Conservation (phyloP, 1,140 invertebrate species). For the Aphaenogaster ashmeadi region DNA sequence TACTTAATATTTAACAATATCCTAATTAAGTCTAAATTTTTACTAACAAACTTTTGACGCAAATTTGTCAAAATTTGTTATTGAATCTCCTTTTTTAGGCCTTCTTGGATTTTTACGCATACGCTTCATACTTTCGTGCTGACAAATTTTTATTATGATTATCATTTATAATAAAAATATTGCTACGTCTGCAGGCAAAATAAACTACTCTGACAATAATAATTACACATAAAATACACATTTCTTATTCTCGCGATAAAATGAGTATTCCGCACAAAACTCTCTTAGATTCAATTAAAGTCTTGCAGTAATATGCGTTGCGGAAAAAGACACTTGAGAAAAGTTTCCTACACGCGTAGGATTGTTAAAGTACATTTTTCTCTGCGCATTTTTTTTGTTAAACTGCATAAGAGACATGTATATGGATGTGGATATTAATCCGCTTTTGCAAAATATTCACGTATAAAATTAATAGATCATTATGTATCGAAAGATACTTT, state of each 20-base stretch:
- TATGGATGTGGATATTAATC: conserved; percentile 2
- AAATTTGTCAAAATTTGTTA: not conserved
- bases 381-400: conserved; percentile 17
- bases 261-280: not conserved
- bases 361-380: conserved; percentile 17
- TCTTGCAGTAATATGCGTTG: conserved; percentile 41
- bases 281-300: conserved; percentile 42
- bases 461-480: conserved; percentile 11
- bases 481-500: not conserved
- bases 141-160: conserved; percentile 20
- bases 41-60: not conserved
- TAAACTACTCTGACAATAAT: not conserved
- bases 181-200: not conserved
- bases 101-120: not conserved
- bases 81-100: not conserved
- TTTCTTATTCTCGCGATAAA: conserved; percentile 34
- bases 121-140: not conserved
- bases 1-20: not conserved
- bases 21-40: not conserved
- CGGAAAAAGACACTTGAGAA: conserved; percentile 16
- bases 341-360: conserved; percentile 7
- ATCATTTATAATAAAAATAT: conserved; percentile 10
- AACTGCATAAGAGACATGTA: not conserved
- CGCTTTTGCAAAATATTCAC: conserved; percentile 7
- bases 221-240: too few relatives aligned